A percentile compares a stretch with the other conserved stretches of the same genome.
These are phyloP conservation scores for Melanotaenia maccullochi DNA, from an alignment of 2,797 vertebrate genomes.

Conservation along the genomic window DNA sequence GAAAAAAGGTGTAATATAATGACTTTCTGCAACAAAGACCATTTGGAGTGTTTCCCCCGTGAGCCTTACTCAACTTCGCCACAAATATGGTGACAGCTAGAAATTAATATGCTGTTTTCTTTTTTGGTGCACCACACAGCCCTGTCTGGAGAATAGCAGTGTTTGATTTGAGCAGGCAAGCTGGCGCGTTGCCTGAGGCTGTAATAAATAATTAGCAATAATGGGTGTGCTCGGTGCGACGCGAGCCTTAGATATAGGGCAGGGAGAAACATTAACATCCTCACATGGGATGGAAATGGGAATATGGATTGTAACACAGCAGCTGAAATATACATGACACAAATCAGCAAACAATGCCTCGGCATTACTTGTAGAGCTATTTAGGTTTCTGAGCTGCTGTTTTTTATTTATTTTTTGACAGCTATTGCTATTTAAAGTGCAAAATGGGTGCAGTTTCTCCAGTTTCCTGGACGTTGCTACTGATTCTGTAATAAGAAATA, in stretches of 20 bases:
- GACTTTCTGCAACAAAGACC: background rate
- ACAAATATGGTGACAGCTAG: constrained; percentile 58
- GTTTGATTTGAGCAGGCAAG: constrained; percentile 73
- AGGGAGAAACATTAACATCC: constrained; percentile 62
- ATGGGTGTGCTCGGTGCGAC: constrained; percentile 66
- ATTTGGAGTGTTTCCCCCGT: constrained; percentile 1
- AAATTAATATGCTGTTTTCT: constrained; percentile 42
- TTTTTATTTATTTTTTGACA: background rate
- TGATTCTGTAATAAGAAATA: background rate
- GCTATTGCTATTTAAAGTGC: background rate
- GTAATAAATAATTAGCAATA: constrained; percentile 81
- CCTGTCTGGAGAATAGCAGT: constrained; percentile 67
- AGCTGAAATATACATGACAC: constrained; percentile 69
- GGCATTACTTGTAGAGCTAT: background rate
- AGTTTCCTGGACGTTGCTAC: constrained; percentile 24
- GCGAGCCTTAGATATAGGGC: constrained; percentile 68
- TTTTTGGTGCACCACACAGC: constrained; percentile 49
- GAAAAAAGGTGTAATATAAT: background rate
- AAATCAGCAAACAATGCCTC: constrained; percentile 32
- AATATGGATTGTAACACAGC: constrained; percentile 43
- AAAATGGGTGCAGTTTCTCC: background rate
- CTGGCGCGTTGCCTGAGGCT: constrained; percentile 63
- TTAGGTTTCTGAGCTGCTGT: constrained; percentile 10
- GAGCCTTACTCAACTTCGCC: constrained; percentile 51
- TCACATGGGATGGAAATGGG: constrained; percentile 48